These are phyloP conservation scores for Gorsachius goisagi DNA, from an alignment of 2,113 vertebrate species.

Conservation along the genomic window DNA sequence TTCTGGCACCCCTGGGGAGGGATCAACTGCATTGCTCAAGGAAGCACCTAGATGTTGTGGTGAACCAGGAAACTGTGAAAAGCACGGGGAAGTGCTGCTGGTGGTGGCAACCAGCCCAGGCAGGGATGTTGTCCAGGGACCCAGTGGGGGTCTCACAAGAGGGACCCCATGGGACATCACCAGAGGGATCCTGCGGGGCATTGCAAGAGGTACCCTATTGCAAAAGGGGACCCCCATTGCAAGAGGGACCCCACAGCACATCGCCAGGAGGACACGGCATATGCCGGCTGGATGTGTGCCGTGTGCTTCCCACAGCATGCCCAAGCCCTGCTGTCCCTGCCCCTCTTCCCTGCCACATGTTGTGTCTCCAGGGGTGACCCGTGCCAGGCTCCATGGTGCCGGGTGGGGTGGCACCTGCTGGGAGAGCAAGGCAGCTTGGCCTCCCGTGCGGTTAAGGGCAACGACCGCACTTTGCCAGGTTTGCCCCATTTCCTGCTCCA, in stretches of 20 bases:
- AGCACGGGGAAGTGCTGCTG: not conserved
- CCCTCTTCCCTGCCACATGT: not conserved
- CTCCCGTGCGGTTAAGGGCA: not conserved
- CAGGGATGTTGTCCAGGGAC: not conserved
- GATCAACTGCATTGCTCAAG: not conserved
- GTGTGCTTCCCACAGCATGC: accelerated
- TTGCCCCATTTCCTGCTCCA: not conserved
- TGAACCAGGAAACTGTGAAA: not conserved
- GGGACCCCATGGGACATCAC: too few relatives aligned
- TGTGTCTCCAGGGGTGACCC: accelerated
- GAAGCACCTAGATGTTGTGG: not conserved
- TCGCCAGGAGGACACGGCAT: not conserved
- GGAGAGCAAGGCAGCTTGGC: not conserved
- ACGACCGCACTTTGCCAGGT: not conserved
- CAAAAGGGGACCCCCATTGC: too few relatives aligned
- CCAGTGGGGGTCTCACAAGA: accelerated
- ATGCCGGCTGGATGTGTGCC: accelerated
- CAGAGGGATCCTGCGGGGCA: not conserved
- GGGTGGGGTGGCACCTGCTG: accelerated
- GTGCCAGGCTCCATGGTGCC: accelerated
- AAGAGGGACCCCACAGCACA: not conserved
- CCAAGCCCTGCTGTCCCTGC: not conserved
- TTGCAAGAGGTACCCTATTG: not conserved
- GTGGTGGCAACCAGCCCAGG: not conserved
- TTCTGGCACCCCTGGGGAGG: not conserved